Conservation (phyloP, 1,140 invertebrate genomes). For the Drosophila asahinai region DNA sequence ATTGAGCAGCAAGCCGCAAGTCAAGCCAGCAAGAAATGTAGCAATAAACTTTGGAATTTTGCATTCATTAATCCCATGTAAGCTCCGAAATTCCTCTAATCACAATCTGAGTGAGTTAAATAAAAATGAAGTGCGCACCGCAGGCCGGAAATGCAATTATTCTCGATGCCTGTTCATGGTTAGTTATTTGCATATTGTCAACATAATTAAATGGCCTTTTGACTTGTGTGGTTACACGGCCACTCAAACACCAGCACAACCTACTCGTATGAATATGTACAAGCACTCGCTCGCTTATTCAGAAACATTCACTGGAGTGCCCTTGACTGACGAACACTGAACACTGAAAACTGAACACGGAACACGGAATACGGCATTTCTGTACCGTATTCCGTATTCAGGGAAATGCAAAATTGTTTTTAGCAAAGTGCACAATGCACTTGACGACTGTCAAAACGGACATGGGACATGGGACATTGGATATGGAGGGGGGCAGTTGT, state of each 20-base stretch:
- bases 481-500: constrained; percentile 7
- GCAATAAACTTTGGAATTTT: not conserved
- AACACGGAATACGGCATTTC: not conserved
- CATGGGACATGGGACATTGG: constrained; percentile 33
- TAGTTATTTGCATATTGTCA: constrained; percentile 61
- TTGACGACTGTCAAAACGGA: constrained; percentile 79
- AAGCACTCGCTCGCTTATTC: constrained; percentile 48
- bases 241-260: constrained; percentile 25
- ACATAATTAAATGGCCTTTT: constrained; percentile 63
- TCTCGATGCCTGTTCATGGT: constrained; percentile 33
- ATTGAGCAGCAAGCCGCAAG: not conserved
- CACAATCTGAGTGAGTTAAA: constrained; percentile 13
- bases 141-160: constrained; percentile 57
- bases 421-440: constrained; percentile 82
- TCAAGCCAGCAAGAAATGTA: not conserved
- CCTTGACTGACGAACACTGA: constrained; percentile 48
- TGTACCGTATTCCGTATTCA: not conserved
- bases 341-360: constrained; percentile 11
- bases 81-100: constrained; percentile 23
- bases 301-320: constrained; percentile 52
- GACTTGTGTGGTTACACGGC: constrained; percentile 51
- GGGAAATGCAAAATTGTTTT: constrained; percentile 72
- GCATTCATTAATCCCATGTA: constrained; percentile 13
- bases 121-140: constrained; percentile 18
- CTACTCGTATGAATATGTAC: constrained; percentile 36